These are phyloP conservation scores for Heliconius himera DNA, from an alignment of 1,140 invertebrate species.

Conservation along the genomic window DNA sequence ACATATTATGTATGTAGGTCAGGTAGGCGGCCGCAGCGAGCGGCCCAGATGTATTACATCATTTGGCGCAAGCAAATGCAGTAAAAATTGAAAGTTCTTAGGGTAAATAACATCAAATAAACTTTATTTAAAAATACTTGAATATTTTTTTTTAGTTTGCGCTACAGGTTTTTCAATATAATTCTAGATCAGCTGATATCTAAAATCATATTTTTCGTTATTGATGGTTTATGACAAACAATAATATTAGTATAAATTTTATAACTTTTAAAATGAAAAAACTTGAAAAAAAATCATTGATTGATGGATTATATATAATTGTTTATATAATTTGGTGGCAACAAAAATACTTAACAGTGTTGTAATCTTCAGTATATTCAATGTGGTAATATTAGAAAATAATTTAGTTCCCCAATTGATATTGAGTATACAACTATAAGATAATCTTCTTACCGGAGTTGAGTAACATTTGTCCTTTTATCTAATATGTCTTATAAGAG, in stretches of 20 bases:
- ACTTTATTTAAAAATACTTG: not conserved
- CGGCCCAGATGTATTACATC: conserved; percentile 53
- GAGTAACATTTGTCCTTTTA: too few species aligned
- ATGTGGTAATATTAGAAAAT: not conserved
- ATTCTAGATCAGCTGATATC: not conserved
- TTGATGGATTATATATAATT: not conserved
- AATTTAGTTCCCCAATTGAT: not conserved
- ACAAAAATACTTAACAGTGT: not conserved
- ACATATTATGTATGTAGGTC: conserved; percentile 47
- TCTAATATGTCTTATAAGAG: too few species aligned
- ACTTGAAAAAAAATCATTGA: not conserved
- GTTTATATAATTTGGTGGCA: not conserved
- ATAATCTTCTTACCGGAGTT: not conserved
- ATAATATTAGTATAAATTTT: not conserved
- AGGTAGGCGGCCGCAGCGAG: conserved; percentile 35
- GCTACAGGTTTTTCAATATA: not conserved
- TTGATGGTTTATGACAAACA: not conserved
- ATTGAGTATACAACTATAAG: too few species aligned
- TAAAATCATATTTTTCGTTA: not conserved
- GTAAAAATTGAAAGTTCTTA: conserved; percentile 37
- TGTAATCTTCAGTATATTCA: not conserved
- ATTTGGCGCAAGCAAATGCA: conserved; percentile 46
- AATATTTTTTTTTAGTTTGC: not conserved
- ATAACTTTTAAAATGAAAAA: not conserved
- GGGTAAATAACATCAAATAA: not conserved